Conservation (phyloP, 1,140 invertebrate genomes). For the Protaetia brevitarsis region DNA sequence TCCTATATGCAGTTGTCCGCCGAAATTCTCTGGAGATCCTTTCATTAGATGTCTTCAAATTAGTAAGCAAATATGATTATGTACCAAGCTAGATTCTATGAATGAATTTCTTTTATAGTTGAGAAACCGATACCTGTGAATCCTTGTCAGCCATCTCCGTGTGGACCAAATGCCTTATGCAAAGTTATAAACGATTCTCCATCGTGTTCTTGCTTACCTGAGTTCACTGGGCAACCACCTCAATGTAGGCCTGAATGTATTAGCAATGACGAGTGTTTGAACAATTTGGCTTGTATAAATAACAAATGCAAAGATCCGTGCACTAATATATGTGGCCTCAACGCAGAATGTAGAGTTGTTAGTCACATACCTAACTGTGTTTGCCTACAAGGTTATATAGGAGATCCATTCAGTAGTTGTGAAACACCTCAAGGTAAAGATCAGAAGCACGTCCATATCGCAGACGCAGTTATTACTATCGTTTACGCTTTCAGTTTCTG, state of each 20-base stretch:
- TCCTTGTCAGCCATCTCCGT: constrained; percentile 62
- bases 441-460: not conserved
- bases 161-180: constrained; percentile 65
- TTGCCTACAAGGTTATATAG: constrained; percentile 59
- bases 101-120: constrained; percentile 20
- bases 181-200: constrained; percentile 55
- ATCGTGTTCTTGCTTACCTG: constrained; percentile 61
- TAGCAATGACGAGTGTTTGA: constrained; percentile 64
- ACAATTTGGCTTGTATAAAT: constrained; percentile 61
- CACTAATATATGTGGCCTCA: constrained; percentile 55
- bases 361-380: constrained; percentile 62
- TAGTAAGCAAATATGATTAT: constrained; percentile 36
- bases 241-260: constrained; percentile 68
- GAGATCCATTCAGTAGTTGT: constrained; percentile 61
- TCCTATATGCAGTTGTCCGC: constrained; percentile 70
- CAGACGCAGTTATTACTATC: not conserved
- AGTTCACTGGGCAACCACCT: constrained; percentile 59
- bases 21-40: constrained; percentile 69
- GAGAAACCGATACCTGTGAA: constrained; percentile 45
- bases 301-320: constrained; percentile 65
- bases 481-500: not conserved
- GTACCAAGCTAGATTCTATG: not conserved
- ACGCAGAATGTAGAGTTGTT: constrained; percentile 56
- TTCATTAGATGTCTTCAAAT: constrained; percentile 53
- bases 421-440: constrained; percentile 27